phyloP scores from a whole-genome alignment of 2,113 vertebrate species.

The Chlamydotis undulata region DNA sequence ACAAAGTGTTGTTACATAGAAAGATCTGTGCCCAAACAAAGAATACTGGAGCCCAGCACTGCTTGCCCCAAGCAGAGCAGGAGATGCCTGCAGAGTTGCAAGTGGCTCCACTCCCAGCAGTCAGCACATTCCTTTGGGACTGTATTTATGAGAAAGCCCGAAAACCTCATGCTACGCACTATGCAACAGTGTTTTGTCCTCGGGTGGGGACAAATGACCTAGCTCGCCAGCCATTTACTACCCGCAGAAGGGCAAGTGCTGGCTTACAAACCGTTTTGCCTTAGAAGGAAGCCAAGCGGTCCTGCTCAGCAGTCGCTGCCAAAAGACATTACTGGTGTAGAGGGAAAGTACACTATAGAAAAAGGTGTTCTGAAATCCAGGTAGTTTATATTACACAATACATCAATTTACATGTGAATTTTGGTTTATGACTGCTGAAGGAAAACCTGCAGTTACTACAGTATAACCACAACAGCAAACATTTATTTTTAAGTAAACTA shows the following conservation, averaged over 20 bases:
- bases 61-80: rapidly evolving
- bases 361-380: not conserved
- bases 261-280: rapidly evolving
- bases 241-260: not conserved
- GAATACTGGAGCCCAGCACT: not conserved
- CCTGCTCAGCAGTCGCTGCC: not conserved
- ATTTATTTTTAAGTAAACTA: not conserved
- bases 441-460: not conserved
- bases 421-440: rapidly evolving
- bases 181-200: not conserved
- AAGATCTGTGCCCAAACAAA: not conserved
- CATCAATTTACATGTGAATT: not conserved
- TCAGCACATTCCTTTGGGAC: not conserved
- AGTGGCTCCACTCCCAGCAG: rapidly evolving
- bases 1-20: not conserved
- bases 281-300: not conserved
- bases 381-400: not conserved
- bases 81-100: too few species aligned
- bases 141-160: not conserved
- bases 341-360: not conserved
- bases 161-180: not conserved
- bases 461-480: not conserved
- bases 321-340: not conserved
- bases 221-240: not conserved
- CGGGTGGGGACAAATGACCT: not conserved